Conservation (phyloP, 2,113 vertebrate genomes). For the Phaethornis superciliosus region DNA sequence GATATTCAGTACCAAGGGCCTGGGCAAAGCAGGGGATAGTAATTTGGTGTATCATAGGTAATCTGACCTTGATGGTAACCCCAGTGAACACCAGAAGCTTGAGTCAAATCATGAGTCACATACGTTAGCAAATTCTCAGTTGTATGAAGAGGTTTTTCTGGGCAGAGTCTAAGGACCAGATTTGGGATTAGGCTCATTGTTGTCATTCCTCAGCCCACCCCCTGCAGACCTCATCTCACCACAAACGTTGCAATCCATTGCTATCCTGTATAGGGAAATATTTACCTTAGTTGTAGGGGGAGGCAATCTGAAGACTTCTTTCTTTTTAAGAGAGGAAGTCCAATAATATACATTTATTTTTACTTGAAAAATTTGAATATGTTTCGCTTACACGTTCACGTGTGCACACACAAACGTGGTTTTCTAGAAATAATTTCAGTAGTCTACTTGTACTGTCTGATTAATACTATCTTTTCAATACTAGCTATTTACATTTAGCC, state of each 20-base stretch:
- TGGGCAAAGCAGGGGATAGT: neutral
- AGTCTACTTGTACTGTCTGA: neutral
- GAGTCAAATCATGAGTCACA: neutral
- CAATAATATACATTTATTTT: neutral
- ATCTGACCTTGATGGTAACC: constrained; percentile 29
- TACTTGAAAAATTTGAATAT: neutral
- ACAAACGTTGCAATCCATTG: neutral
- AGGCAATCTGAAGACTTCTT: neutral
- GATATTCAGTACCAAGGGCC: neutral
- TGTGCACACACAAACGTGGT: no score
- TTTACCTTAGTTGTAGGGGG: neutral
- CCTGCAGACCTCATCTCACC: neutral
- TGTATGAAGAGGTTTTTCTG: neutral
- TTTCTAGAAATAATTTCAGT: neutral
- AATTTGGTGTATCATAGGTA: neutral
- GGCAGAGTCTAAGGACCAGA: neutral
- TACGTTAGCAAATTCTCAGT: constrained; percentile 25
- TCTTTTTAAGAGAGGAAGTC: neutral
- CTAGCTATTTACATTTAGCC: neutral
- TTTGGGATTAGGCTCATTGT: neutral
- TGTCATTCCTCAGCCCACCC: neutral
- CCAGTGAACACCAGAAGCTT: constrained; percentile 31
- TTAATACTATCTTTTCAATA: neutral
- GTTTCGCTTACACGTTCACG: neutral
- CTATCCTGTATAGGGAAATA: neutral